Conservation (phyloP, 2,797 vertebrate species). For the Cynodonichthys magdalenae region DNA sequence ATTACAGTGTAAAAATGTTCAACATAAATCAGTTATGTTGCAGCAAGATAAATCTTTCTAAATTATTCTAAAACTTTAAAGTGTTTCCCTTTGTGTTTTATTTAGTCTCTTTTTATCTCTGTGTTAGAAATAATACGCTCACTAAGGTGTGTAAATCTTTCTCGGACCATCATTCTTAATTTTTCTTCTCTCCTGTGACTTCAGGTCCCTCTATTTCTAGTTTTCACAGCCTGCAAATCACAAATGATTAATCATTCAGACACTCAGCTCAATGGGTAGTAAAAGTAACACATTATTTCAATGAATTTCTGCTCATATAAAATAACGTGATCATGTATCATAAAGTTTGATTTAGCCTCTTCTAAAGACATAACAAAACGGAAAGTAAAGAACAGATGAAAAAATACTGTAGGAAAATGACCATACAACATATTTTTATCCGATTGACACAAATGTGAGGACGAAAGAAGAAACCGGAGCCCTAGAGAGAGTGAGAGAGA, state of each 20-base stretch:
- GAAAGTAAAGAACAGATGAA: background rate
- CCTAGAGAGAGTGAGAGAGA: no score
- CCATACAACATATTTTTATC: background rate
- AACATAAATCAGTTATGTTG: background rate
- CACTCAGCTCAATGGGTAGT: background rate
- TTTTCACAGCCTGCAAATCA: constrained; percentile 19
- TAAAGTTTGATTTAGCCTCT: no score
- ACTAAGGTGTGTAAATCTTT: constrained; percentile 5
- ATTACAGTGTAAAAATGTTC: constrained; percentile 26
- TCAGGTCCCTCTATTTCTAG: background rate
- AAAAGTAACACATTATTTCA: no score
- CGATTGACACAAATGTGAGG: background rate
- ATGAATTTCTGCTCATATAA: no score
- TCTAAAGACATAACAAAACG: background rate
- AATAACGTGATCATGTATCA: no score
- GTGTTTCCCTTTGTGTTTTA: background rate
- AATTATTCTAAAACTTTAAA: background rate
- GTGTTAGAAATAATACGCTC: constrained; percentile 4
- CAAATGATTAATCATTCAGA: constrained; percentile 6
- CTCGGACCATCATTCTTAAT: constrained; percentile 11
- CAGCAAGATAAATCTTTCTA: constrained; percentile 12
- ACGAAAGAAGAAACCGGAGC: background rate
- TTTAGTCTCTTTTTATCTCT: background rate
- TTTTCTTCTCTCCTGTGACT: constrained; percentile 23
- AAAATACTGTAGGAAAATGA: background rate